Conservation (phyloP, 2,888 invertebrate species). For the Netelia virgata region DNA sequence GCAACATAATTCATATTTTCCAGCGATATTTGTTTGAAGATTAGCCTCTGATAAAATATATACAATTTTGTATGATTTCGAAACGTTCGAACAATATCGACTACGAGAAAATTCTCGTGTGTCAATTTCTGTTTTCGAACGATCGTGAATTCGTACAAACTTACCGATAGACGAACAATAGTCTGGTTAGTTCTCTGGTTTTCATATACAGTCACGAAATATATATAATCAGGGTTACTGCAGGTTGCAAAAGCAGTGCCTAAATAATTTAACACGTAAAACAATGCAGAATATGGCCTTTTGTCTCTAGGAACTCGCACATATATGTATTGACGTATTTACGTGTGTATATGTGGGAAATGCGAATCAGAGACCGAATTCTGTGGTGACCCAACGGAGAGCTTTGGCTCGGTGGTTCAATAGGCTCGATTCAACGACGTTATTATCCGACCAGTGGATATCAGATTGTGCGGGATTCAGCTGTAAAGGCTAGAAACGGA, state of each 20-base stretch:
- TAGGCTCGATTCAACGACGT: constrained; percentile 49
- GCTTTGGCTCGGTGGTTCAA: constrained; percentile 17
- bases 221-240: background rate
- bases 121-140: constrained; percentile 22
- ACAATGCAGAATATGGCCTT: constrained; percentile 7
- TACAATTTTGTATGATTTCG: background rate
- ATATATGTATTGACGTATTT: background rate
- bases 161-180: background rate
- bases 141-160: constrained; percentile 7
- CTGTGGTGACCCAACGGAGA: background rate
- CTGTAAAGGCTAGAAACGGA: constrained; percentile 35
- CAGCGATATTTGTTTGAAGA: too few species aligned
- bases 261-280: background rate
- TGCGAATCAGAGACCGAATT: background rate
- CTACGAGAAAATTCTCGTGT: background rate
- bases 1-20: too few species aligned
- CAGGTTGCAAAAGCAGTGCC: background rate
- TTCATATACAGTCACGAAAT: too few species aligned
- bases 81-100: constrained; percentile 2
- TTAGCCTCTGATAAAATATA: too few species aligned
- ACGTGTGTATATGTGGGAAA: background rate
- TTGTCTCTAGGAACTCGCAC: background rate
- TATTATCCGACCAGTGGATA: constrained; percentile 52
- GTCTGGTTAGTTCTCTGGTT: constrained; percentile 14
- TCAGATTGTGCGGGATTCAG: constrained; percentile 56